These are phyloP conservation scores for Caenorhabditis panamensis DNA, from an alignment of 2,888 invertebrate species.

Conservation along the genomic window DNA sequence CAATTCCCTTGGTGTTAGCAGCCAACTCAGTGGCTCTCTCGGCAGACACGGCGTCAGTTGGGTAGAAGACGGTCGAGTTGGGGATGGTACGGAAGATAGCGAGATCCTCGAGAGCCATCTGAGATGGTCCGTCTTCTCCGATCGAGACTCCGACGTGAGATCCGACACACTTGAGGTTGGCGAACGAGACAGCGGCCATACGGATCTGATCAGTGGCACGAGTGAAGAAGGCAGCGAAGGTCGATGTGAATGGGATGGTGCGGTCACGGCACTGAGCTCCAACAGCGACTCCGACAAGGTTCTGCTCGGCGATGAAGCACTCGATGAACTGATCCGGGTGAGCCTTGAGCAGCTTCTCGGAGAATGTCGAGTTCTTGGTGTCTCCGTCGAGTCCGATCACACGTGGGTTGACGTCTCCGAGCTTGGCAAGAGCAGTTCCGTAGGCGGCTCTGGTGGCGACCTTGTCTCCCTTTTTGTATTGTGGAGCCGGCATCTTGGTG, in stretches of 20 bases:
- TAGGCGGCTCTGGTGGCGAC: constrained; percentile 95
- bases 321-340: too few species aligned
- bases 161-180: constrained; percentile 92
- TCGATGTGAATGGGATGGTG: too few species aligned
- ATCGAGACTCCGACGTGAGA: constrained; percentile 99
- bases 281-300: too few species aligned
- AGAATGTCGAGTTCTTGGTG: constrained; percentile 98
- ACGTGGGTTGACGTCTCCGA: constrained; percentile 86
- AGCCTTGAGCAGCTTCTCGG: too few species aligned
- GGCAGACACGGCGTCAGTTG: constrained; percentile 91
- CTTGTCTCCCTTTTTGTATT: constrained; percentile 86
- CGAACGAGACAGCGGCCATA: constrained; percentile 99
- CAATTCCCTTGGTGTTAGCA: constrained; percentile 85
- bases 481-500: constrained; percentile 85
- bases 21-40: constrained; percentile 96
- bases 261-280: too few species aligned
- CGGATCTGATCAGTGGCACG: constrained; percentile 97
- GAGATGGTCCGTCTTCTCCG: constrained; percentile 88
- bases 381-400: constrained; percentile 96
- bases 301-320: too few species aligned
- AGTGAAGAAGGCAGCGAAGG: constrained; percentile 98
- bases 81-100: constrained; percentile 95
- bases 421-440: constrained; percentile 93
- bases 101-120: constrained; percentile 99
- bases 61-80: constrained; percentile 86